Evolutionary conservation across 2,797 vertebrate genomes (phyloP), one percentile per base, ranked within the genome.

Genomic region (Sphenopsis melanotis): DNA sequence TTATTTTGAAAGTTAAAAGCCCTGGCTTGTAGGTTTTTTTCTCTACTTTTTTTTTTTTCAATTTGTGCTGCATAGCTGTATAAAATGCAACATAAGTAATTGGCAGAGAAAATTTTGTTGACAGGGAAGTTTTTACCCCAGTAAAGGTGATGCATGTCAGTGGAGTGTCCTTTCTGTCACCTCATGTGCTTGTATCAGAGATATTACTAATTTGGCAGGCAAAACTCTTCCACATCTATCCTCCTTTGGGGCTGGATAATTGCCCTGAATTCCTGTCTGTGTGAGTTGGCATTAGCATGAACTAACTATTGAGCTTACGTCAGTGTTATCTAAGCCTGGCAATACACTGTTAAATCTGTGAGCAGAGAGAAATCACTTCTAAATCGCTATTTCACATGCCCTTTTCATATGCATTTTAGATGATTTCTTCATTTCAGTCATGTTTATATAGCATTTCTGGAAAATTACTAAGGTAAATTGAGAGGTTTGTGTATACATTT

Each of bases 191-290:
- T 66, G 13, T 94, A 56, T 93, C 88, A 71, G 59, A 87, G 64
- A 90, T 68, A 76, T 63, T 93, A 82, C 56, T 93, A 49, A 92
- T 92, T 92, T 96, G 92, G 78, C 92, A 94, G 87, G 84, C 84
- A 93, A 91, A 94, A 96, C 71, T 94, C 81, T 90, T 92, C 70
- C 70, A 79, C 50, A 66, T 92, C 81, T 89, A 49, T 93, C 60
- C 61, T 91, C 30, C 74, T 94, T 76, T 84, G 63, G 52, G 47
- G 36, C 70, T 96, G 90, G 66, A 92, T 83, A 84, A 42, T 74
- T 90, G 87, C 92, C 89, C 84, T 89, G 84, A 87, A 83, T 93
- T 92, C 56, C 49, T 92, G 71, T 83, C 81, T 87, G 7, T 93
- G 74, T 78, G 78, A 93, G 66, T 36, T 96, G 87, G 64, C 89